Percentiles rank a stretch among this genome's conserved stretches.
Conservation (phyloP, 2,797 vertebrate genomes). For the Ceryle rudis region DNA sequence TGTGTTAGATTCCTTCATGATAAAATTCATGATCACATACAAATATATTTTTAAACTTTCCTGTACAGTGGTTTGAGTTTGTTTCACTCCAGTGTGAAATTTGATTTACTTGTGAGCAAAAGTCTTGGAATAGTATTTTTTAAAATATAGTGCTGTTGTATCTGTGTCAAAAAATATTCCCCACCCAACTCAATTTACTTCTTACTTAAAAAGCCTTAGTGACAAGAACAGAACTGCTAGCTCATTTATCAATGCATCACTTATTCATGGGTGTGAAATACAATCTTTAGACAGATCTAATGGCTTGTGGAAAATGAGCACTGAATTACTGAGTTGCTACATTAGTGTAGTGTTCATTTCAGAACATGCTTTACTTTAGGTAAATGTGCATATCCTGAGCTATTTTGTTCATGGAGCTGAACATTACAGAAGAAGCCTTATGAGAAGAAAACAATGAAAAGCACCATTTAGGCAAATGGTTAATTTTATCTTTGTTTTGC, state of each 20-base stretch:
- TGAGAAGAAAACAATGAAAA: conserved; percentile 67
- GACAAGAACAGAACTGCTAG: neutral
- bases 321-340: conserved; percentile 60
- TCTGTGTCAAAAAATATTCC: neutral
- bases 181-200: neutral
- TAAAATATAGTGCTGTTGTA: neutral
- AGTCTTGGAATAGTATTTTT: neutral
- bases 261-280: conserved; percentile 61
- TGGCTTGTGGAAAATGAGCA: conserved; percentile 67
- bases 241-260: conserved; percentile 18
- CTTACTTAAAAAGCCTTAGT: neutral
- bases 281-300: conserved; percentile 53
- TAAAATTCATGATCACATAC: neutral
- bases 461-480: conserved; percentile 67
- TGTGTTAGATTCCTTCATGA: neutral
- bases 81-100: neutral
- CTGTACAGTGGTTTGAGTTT: neutral
- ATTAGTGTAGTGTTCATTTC: conserved; percentile 38
- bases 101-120: neutral
- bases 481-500: conserved; percentile 80
- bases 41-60: neutral
- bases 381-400: conserved; percentile 36
- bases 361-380: conserved; percentile 36
- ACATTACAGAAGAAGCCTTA: conserved; percentile 43
- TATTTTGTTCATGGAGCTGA: conserved; percentile 73